A percentile compares a stretch with the other conserved stretches of the same genome.
Conservation (phyloP, 2,113 vertebrate genomes). For the Archilochus colubris region DNA sequence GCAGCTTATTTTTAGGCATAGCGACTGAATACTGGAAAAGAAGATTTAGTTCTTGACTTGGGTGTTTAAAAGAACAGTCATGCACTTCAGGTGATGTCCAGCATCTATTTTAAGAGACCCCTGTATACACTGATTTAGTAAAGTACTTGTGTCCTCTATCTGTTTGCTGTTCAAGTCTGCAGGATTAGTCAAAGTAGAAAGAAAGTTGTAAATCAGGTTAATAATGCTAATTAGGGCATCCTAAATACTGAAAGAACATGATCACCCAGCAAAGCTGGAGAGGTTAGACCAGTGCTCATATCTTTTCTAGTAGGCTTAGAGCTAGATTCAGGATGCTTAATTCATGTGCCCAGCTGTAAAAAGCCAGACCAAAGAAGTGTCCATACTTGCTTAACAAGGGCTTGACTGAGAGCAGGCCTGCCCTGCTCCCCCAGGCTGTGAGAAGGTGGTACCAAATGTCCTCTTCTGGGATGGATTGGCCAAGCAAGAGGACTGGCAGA, state of each 20-base stretch:
- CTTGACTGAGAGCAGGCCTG: background rate
- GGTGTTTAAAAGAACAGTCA: background rate
- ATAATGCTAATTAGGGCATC: background rate
- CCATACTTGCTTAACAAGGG: background rate
- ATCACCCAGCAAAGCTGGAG: background rate
- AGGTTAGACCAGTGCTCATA: background rate
- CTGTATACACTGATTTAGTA: background rate
- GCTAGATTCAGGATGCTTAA: background rate
- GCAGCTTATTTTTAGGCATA: constrained; percentile 38
- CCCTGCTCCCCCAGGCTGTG: background rate
- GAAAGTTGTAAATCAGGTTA: constrained; percentile 1
- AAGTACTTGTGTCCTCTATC: background rate
- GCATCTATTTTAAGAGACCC: background rate
- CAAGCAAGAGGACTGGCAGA: background rate
- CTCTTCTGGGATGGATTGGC: background rate
- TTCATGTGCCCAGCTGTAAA: background rate
- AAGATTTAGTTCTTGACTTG: background rate
- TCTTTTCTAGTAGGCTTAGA: background rate
- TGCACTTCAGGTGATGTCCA: background rate
- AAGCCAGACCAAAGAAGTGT: background rate
- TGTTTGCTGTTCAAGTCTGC: background rate
- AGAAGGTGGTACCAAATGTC: background rate
- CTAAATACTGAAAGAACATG: background rate
- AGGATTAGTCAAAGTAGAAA: background rate
- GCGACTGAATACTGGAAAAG: background rate